These are phyloP conservation scores for Athene noctua DNA, from an alignment of 2,113 vertebrate species.

Conservation along the genomic window DNA sequence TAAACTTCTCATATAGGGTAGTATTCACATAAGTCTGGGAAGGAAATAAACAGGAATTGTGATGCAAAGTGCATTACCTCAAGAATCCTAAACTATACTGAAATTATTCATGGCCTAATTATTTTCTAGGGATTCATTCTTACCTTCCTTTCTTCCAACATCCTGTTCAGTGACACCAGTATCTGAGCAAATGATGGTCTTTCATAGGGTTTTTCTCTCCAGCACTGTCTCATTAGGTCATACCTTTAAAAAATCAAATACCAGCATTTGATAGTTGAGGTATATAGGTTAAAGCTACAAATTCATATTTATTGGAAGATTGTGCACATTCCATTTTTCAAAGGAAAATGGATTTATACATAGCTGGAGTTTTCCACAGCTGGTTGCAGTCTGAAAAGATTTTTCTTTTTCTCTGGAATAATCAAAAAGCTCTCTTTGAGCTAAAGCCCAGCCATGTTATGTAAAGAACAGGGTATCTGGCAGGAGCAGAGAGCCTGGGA, in stretches of 20 bases:
- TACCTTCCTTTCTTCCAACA: conserved; percentile 90
- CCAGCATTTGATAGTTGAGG: background rate
- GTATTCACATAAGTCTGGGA: conserved; percentile 88
- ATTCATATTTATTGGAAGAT: background rate
- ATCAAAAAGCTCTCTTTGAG: background rate
- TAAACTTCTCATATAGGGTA: conserved; percentile 89
- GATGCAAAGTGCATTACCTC: background rate
- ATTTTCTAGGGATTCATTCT: background rate
- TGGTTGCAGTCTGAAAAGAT: background rate
- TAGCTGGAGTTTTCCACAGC: background rate
- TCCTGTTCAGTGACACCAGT: conserved; percentile 83
- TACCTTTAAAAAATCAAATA: conserved; percentile 71
- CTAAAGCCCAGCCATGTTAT: background rate
- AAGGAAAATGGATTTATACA: background rate
- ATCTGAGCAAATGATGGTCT: conserved; percentile 88
- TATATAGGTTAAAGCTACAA: background rate
- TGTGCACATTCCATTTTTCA: background rate
- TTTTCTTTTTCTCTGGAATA: background rate
- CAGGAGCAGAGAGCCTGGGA: background rate
- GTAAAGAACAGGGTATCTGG: background rate
- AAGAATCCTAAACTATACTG: background rate
- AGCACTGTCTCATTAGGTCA: conserved; percentile 88
- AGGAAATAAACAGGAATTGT: background rate
- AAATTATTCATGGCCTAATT: background rate
- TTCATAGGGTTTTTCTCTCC: conserved; percentile 88